Percentiles rank a stretch among this genome's conserved stretches.
These are phyloP conservation scores for Bergia puertoricense DNA, from an alignment of 92 coral and sea anemone genomes.

Conservation along the genomic window DNA sequence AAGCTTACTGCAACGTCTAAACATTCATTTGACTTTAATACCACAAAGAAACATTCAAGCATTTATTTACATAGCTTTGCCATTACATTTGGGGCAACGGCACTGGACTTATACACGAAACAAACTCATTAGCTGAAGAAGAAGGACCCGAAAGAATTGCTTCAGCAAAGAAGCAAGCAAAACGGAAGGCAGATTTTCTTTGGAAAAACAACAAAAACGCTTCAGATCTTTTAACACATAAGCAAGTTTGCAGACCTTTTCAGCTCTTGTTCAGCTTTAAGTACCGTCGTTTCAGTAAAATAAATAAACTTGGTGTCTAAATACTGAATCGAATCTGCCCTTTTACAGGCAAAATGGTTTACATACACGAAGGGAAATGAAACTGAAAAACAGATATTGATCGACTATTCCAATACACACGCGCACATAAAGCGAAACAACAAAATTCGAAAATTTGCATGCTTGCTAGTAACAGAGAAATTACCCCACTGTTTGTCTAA, in stretches of 20 bases:
- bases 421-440: background rate
- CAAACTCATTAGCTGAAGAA: background rate
- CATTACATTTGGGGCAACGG: background rate
- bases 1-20: background rate
- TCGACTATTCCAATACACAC: background rate
- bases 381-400: slow-evolving; percentile 12
- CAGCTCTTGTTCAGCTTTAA: background rate
- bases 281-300: background rate
- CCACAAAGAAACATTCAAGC: slow-evolving; percentile 1
- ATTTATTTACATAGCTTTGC: background rate
- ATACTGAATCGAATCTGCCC: slow-evolving; percentile 6
- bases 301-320: background rate
- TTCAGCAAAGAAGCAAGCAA: background rate
- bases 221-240: background rate
- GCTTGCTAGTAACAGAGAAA: background rate
- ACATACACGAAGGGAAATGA: background rate
- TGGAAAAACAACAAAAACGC: background rate
- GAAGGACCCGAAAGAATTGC: background rate
- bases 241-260: background rate
- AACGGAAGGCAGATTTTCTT: background rate
- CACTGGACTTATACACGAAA: background rate
- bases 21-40: background rate
- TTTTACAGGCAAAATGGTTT: background rate
- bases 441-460: background rate
- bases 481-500: background rate